phyloP scores from a whole-genome alignment of 2,888 invertebrate genomes.

The Tholera decimalis region DNA sequence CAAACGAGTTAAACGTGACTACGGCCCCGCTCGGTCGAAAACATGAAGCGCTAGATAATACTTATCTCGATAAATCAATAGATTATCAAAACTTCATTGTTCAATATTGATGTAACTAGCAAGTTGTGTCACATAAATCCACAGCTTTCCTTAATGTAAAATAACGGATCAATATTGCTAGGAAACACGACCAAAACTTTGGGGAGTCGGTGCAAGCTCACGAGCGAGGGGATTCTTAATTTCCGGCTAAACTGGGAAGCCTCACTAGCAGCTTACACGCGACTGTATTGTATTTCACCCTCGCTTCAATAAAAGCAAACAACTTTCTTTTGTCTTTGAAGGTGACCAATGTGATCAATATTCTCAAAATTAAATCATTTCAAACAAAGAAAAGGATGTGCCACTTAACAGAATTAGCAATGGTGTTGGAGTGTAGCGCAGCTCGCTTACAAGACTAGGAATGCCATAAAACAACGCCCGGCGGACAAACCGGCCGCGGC shows the following conservation, averaged over 20 bases:
- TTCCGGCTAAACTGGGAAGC: slow-evolving; percentile 85
- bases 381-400: slow-evolving; percentile 65
- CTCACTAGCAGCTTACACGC: slow-evolving; percentile 66
- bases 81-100: slow-evolving; percentile 37
- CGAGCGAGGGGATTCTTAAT: slow-evolving; percentile 81
- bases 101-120: slow-evolving; percentile 34
- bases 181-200: slow-evolving; percentile 83
- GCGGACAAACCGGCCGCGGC: slow-evolving; percentile 84
- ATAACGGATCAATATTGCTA: slow-evolving; percentile 85
- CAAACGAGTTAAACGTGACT: slow-evolving; percentile 61
- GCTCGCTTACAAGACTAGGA: slow-evolving; percentile 76
- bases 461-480: slow-evolving; percentile 85
- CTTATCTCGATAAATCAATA: slow-evolving; percentile 50
- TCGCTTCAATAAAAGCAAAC: slow-evolving; percentile 30
- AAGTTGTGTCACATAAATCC: not conserved
- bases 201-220: slow-evolving; percentile 72
- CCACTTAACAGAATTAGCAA: slow-evolving; percentile 66
- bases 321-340: slow-evolving; percentile 2
- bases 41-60: slow-evolving; percentile 57
- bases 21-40: slow-evolving; percentile 53
- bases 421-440: slow-evolving; percentile 66
- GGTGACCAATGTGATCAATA: slow-evolving; percentile 4
- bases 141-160: slow-evolving; percentile 20
- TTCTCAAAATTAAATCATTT: slow-evolving; percentile 44
- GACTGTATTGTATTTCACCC: slow-evolving; percentile 67